Evolutionary conservation across 2,888 invertebrate genomes (phyloP).

Genomic region (Argyresthia goedartella): DNA sequence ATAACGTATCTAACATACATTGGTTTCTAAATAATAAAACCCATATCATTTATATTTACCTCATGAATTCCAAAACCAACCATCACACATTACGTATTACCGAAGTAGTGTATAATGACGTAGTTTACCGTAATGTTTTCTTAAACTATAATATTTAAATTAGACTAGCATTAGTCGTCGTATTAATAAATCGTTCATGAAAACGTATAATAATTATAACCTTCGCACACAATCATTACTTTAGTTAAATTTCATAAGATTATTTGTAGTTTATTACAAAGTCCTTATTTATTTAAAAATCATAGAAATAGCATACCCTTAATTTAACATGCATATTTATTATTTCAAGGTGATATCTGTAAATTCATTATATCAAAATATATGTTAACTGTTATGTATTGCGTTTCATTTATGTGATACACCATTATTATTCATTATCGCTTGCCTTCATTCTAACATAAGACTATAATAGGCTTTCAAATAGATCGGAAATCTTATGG

Average conservation of each 20-base stretch:
- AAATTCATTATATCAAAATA: constrained; percentile 61
- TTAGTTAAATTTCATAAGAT: no score
- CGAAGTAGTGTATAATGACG: no score
- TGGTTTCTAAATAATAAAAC: neutral
- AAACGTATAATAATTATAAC: no score
- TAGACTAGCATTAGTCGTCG: no score
- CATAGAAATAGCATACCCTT: neutral
- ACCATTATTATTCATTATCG: neutral
- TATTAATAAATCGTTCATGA: no score
- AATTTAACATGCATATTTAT: no score
- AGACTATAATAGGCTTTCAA: neutral
- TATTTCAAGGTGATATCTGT: constrained; percentile 50
- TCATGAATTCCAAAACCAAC: no score
- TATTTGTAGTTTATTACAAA: neutral
- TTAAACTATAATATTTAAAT: no score
- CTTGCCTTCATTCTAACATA: neutral
- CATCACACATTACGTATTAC: no score
- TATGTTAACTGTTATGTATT: constrained; percentile 59
- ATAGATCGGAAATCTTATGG: neutral
- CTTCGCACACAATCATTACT: no score
- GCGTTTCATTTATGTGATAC: constrained; percentile 59
- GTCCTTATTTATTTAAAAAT: constrained; percentile 2
- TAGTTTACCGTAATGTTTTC: no score
- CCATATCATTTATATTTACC: no score
- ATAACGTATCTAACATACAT: neutral